These are phyloP conservation scores for Pyrgus malvae DNA, from an alignment of 2,888 invertebrate genomes.

Conservation along the genomic window DNA sequence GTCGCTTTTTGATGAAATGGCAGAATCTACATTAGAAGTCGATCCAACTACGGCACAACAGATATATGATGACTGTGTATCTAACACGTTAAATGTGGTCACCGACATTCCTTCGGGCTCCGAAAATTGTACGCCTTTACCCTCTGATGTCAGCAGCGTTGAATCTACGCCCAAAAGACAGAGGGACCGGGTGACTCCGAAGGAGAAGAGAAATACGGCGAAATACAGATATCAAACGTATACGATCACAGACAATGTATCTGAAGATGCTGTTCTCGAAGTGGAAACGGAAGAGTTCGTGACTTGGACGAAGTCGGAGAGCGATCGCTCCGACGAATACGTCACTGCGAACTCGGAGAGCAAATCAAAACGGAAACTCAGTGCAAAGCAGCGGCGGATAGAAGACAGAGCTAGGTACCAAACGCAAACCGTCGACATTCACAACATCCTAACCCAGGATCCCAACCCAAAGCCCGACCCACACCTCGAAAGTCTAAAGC, in stretches of 20 bases:
- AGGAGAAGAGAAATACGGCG: conserved; percentile 87
- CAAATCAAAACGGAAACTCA: conserved; percentile 66
- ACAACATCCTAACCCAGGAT: conserved; percentile 51
- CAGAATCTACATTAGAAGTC: conserved; percentile 81
- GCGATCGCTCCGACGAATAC: conserved; percentile 66
- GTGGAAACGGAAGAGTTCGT: conserved; percentile 61
- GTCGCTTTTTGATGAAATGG: conserved; percentile 87
- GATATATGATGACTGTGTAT: conserved; percentile 83
- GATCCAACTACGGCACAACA: conserved; percentile 78
- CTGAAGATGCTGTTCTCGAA: conserved; percentile 56
- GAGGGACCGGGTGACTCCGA: conserved; percentile 84
- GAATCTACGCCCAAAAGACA: conserved; percentile 88
- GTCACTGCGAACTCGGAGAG: conserved; percentile 57
- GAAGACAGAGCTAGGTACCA: conserved; percentile 87
- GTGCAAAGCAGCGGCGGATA: conserved; percentile 85
- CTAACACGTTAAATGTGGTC: conserved; percentile 80
- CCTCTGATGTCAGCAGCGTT: conserved; percentile 87
- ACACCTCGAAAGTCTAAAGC: conserved; percentile 64
- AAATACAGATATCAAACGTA: conserved; percentile 93
- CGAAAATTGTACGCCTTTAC: conserved; percentile 83
- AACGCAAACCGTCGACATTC: conserved; percentile 82
- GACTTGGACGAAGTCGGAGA: conserved; percentile 73
- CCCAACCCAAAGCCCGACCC: conserved; percentile 49
- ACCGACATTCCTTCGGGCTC: conserved; percentile 79
- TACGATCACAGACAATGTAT: conserved; percentile 84